Conservation (phyloP, 1,140 invertebrate genomes). For the Lutraria rhynchaena region DNA sequence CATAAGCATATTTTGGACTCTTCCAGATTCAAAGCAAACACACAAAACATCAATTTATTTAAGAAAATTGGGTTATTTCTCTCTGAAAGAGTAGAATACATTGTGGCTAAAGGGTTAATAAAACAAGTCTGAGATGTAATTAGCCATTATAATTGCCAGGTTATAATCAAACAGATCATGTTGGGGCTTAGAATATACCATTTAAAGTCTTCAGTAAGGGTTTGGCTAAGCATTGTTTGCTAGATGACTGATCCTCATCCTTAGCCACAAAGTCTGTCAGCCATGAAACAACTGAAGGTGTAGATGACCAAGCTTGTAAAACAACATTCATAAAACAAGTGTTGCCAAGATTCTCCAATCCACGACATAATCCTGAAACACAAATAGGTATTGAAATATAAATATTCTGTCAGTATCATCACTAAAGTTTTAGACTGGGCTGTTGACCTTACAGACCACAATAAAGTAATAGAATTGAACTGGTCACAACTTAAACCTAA, state of each 20-base stretch:
- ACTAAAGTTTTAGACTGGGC: background rate
- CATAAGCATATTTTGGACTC: too few species aligned
- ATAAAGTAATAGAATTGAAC: background rate
- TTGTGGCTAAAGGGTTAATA: too few species aligned
- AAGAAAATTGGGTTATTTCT: too few species aligned
- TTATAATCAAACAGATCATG: too few species aligned
- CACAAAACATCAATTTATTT: too few species aligned
- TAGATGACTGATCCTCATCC: constrained; percentile 36
- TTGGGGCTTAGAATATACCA: too few species aligned
- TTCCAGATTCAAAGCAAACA: too few species aligned
- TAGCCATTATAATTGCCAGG: too few species aligned
- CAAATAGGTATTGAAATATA: too few species aligned
- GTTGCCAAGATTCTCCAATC: constrained; percentile 96
- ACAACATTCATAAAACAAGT: constrained; percentile 99
- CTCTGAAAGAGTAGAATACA: too few species aligned
- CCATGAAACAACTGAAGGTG: constrained; percentile 90
- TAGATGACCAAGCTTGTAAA: constrained; percentile 95
- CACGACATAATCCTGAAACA: constrained; percentile 85
- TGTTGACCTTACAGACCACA: background rate
- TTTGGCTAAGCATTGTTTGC: constrained; percentile 63
- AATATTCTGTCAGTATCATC: background rate
- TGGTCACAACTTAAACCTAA: background rate
- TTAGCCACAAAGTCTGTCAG: constrained; percentile 83
- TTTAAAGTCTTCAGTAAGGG: constrained; percentile 71
- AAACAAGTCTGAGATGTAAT: too few species aligned